These are phyloP conservation scores for Campylomormyrus numenius DNA, from an alignment of 2,113 vertebrate genomes.

Conservation along the genomic window DNA sequence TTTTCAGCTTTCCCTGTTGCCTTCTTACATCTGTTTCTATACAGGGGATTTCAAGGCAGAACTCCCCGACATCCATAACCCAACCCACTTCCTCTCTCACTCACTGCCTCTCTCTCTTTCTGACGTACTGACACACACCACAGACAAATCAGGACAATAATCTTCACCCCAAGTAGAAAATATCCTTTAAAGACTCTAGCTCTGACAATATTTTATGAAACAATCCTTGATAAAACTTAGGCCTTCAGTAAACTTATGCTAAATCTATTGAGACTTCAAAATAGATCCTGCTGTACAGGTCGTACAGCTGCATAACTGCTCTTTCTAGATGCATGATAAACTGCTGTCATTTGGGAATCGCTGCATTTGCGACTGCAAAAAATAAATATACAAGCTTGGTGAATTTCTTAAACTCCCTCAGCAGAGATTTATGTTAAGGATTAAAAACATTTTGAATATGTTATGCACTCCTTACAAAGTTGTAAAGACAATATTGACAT, in stretches of 20 bases:
- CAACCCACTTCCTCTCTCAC: neutral
- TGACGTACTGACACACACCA: neutral
- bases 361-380: neutral
- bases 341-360: slow-evolving; percentile 13
- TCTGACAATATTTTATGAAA: slow-evolving; percentile 57
- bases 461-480: neutral
- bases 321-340: neutral
- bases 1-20: neutral
- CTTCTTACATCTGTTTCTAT: neutral
- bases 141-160: slow-evolving; percentile 32
- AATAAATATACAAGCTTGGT: neutral
- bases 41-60: neutral
- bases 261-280: slow-evolving; percentile 25
- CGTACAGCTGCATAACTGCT: slow-evolving; percentile 18
- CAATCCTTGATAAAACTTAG: slow-evolving; percentile 54
- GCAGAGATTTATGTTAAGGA: neutral
- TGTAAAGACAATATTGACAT: neutral
- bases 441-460: slow-evolving; percentile 1
- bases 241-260: neutral
- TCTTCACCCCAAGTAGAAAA: slow-evolving; percentile 27
- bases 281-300: slow-evolving; percentile 26
- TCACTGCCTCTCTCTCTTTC: neutral
- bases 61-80: neutral
- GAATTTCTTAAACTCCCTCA: neutral
- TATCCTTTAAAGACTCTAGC: slow-evolving; percentile 39